Base-by-base conservation (phyloP, 2,888 invertebrate genomes). In the Pterostichus madidus region DNA sequence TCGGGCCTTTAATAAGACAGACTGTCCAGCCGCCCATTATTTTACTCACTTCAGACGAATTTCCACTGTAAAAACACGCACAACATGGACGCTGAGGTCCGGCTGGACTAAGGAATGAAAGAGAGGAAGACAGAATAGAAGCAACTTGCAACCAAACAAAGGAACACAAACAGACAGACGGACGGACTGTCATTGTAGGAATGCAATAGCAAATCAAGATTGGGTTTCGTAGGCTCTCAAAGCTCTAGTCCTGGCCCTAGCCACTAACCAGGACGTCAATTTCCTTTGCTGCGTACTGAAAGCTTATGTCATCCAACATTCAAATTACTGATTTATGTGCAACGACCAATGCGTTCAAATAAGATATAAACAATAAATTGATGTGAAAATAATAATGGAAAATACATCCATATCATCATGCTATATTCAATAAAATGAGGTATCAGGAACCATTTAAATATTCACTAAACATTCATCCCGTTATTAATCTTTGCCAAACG, bases 181-280 rank as follows among this genome's bases (percentile, higher is more conserved):
- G 84, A 84, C 87, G 86, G 86, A 88, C 87, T 88, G 90, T 90
- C 90, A 90, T 90, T 90, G 90, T 89, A 87, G 89, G 90, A 90
- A 90, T 90, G 90, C 90, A 89, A 90, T 90, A 90, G 89, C 89
- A 90, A 89, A 90, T 90, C 89, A 90, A 90, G 90, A 90, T 90
- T 90, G 90, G 90, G 83, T 84, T 84, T 86, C 56, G 59, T 86
- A 88, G 89, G 88, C 88, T 89, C 87, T 88, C 87, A 77, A 83
- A 80, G 85, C 80, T 59, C 75, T 59, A 61, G 75, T 44, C 17
- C 15, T 13, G 0, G 44, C 68, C 44, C 68, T 78, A 32, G n/a
- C 73, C 80, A 77, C 83, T 83, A 39, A 15, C 39, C 73, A 15
- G 83, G 53, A 64, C 52, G 46, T 35, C 31, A 56, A 73, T 39